Conservation (phyloP, 2,797 vertebrate genomes). For the Decapterus maruadsi region DNA sequence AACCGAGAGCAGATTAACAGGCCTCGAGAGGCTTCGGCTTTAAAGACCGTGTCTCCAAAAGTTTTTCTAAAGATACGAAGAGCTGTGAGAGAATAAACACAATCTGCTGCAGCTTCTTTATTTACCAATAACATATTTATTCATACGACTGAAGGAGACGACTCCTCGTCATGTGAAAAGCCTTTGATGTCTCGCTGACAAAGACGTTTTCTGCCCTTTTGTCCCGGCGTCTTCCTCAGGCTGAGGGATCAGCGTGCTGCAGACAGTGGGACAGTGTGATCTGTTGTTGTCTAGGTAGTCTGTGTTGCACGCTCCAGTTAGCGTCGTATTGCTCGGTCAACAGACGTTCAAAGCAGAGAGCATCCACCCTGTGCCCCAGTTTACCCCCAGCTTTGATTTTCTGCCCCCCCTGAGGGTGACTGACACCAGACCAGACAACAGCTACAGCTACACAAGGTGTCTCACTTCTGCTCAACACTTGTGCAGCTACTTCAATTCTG, state of each 20-base stretch:
- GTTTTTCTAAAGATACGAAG: not conserved
- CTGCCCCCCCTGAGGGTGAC: not conserved
- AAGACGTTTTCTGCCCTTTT: no score
- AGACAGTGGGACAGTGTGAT: conserved; percentile 27
- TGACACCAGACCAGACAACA: not conserved
- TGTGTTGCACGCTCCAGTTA: conserved; percentile 63
- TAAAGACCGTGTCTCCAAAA: no score
- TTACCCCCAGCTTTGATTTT: conserved; percentile 13
- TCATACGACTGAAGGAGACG: no score
- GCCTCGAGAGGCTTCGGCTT: not conserved
- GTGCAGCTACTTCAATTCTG: no score
- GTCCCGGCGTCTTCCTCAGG: not conserved
- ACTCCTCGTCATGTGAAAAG: no score
- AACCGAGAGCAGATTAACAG: not conserved
- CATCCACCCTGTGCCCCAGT: conserved; percentile 24
- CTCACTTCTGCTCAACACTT: no score
- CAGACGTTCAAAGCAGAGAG: conserved; percentile 36
- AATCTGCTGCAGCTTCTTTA: not conserved
- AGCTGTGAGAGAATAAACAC: not conserved
- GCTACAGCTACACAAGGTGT: no score
- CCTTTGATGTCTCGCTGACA: no score
- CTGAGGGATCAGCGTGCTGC: conserved; percentile 10
- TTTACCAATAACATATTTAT: no score
- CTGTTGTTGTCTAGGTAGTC: conserved; percentile 5
- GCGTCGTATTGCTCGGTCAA: conserved; percentile 53